Percentiles rank a stretch among this genome's conserved stretches.
These are phyloP conservation scores for Tridacna gigas DNA, from an alignment of 2,888 invertebrate genomes.

Conservation along the genomic window DNA sequence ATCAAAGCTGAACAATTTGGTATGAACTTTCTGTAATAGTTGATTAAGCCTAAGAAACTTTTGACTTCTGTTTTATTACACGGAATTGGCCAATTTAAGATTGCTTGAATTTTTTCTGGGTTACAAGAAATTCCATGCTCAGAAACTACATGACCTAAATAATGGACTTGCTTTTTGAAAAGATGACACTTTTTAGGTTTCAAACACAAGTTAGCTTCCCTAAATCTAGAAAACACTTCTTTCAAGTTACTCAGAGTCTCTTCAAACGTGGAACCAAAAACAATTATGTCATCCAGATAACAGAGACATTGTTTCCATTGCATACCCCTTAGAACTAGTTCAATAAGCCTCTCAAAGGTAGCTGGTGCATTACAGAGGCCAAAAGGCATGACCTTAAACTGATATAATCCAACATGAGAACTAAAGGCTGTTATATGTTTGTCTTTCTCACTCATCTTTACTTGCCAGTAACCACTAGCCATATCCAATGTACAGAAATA, in stretches of 20 bases:
- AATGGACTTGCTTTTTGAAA: constrained; percentile 33
- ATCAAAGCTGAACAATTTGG: constrained; percentile 9
- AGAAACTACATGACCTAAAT: constrained; percentile 43
- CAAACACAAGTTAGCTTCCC: constrained; percentile 17
- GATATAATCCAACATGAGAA: constrained; percentile 37
- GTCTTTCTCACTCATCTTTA: constrained; percentile 36
- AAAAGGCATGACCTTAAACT: too few relatives aligned
- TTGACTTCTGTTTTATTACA: constrained; percentile 36
- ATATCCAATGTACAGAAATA: constrained; percentile 55
- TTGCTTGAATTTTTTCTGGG: constrained; percentile 23
- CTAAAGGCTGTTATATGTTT: constrained; percentile 39
- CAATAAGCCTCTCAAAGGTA: constrained; percentile 67
- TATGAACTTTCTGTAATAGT: constrained; percentile 58
- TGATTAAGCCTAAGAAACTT: constrained; percentile 39
- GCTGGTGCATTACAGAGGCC: too few relatives aligned
- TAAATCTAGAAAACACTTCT: too few relatives aligned
- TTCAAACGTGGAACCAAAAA: constrained; percentile 23
- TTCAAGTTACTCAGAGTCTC: constrained; percentile 2
- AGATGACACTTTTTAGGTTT: constrained; percentile 50
- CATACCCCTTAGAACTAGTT: constrained; percentile 40
- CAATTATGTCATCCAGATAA: too few relatives aligned
- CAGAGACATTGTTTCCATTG: constrained; percentile 15
- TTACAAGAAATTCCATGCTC: constrained; percentile 36
- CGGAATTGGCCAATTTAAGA: constrained; percentile 38
- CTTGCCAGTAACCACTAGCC: constrained; percentile 56